Conservation (phyloP, 2,888 invertebrate species). For the Drosophila meridionalis region DNA sequence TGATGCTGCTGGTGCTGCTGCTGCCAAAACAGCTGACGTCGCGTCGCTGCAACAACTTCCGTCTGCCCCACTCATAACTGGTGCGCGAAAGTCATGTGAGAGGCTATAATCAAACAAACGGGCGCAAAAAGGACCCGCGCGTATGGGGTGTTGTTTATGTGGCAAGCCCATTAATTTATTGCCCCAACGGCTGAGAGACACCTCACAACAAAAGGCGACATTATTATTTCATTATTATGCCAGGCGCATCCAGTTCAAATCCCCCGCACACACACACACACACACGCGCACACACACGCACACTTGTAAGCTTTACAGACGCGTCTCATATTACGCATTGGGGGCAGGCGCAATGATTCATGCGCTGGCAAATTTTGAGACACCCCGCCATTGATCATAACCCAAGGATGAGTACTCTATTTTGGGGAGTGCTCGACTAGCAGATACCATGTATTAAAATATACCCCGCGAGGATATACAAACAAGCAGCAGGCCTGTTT, state of each 20-base stretch:
- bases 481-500: background rate
- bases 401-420: conserved; percentile 33
- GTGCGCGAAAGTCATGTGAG: conserved; percentile 52
- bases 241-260: conserved; percentile 63
- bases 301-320: conserved; percentile 29
- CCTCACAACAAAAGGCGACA: conserved; percentile 76
- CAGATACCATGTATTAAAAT: background rate
- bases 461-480: background rate
- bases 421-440: conserved; percentile 27
- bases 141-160: conserved; percentile 70
- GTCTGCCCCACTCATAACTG: conserved; percentile 37
- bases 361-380: conserved; percentile 73
- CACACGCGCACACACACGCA: conserved; percentile 22
- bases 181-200: conserved; percentile 66
- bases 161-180: conserved; percentile 78
- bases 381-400: conserved; percentile 51
- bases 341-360: conserved; percentile 68
- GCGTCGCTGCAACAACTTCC: conserved; percentile 14
- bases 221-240: conserved; percentile 82
- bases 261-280: conserved; percentile 20
- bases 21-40: conserved; percentile 64
- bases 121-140: conserved; percentile 42
- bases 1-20: conserved; percentile 12
- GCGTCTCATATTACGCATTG: conserved; percentile 70
- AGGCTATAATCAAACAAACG: conserved; percentile 63